Conservation (phyloP, 2,888 invertebrate genomes). For the Octonoba sinensis region DNA sequence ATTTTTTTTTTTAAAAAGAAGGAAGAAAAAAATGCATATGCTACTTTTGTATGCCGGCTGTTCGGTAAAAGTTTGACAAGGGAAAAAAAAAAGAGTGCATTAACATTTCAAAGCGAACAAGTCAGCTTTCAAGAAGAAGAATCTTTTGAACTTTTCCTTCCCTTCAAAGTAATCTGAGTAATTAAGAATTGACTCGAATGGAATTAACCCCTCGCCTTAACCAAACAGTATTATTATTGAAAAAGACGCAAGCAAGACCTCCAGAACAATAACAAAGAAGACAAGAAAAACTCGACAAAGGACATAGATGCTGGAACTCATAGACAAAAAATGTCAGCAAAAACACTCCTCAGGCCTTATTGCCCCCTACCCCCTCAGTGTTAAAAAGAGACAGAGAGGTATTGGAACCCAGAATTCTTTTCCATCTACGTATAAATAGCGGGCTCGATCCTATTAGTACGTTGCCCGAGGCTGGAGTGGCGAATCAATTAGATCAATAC, state of each 20-base stretch:
- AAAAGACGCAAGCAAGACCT: constrained; percentile 22
- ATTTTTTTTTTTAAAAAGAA: too few species aligned
- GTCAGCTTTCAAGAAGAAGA: constrained; percentile 14
- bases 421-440: constrained; percentile 58
- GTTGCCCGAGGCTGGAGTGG: constrained; percentile 34
- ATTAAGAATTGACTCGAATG: constrained; percentile 60
- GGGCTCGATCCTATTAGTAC: constrained; percentile 60
- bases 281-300: constrained; percentile 37
- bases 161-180: constrained; percentile 51
- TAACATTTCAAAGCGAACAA: constrained; percentile 59
- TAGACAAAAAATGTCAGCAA: constrained; percentile 13
- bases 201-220: constrained; percentile 55
- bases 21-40: too few species aligned
- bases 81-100: constrained; percentile 7
- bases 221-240: constrained; percentile 64
- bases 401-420: constrained; percentile 48
- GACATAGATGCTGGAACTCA: constrained; percentile 27
- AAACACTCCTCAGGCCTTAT: constrained; percentile 56
- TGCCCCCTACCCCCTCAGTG: constrained; percentile 34
- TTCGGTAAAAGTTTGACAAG: too few species aligned
- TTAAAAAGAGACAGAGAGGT: constrained; percentile 11
- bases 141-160: constrained; percentile 53
- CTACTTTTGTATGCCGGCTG: too few species aligned
- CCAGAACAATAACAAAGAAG: constrained; percentile 48
- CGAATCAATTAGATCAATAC: constrained; percentile 64